Conservation (phyloP, 1,140 invertebrate species). For the Phortica variegata region DNA sequence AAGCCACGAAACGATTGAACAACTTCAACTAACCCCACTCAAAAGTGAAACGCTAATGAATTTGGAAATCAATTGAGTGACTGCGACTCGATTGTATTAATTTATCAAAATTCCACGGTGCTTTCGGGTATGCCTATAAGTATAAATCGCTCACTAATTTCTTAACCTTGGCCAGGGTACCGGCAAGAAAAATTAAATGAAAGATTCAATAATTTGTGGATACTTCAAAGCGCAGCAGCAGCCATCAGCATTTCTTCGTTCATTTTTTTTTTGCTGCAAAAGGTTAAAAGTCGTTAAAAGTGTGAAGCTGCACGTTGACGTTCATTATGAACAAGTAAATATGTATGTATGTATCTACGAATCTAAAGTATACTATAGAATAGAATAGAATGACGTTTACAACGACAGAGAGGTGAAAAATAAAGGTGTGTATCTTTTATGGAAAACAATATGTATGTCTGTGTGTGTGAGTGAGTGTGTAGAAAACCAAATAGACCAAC, state of each 20-base stretch:
- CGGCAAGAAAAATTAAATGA: too few relatives aligned
- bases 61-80: constrained; percentile 48
- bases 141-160: constrained; percentile 54
- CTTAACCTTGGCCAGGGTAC: constrained; percentile 38
- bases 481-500: not conserved
- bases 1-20: too few relatives aligned
- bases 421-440: constrained; percentile 45
- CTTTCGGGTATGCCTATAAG: constrained; percentile 23
- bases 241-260: too few relatives aligned
- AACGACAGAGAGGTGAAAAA: constrained; percentile 40
- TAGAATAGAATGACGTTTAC: constrained; percentile 38
- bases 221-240: constrained; percentile 14
- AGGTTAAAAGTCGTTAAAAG: constrained; percentile 12
- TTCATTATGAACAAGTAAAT: too few relatives aligned
- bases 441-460: constrained; percentile 38
- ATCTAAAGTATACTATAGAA: too few relatives aligned
- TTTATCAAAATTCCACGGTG: constrained; percentile 45
- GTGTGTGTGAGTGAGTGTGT: not conserved
- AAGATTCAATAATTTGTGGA: constrained; percentile 45
- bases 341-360: too few relatives aligned
- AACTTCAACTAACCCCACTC: constrained; percentile 1
- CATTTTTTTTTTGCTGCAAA: too few relatives aligned
- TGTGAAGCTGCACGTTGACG: constrained; percentile 31
- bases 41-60: constrained; percentile 42
- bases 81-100: constrained; percentile 38